Evolutionary conservation across 2,113 vertebrate genomes (phyloP).

Genomic region (Vombatus ursinus): DNA sequence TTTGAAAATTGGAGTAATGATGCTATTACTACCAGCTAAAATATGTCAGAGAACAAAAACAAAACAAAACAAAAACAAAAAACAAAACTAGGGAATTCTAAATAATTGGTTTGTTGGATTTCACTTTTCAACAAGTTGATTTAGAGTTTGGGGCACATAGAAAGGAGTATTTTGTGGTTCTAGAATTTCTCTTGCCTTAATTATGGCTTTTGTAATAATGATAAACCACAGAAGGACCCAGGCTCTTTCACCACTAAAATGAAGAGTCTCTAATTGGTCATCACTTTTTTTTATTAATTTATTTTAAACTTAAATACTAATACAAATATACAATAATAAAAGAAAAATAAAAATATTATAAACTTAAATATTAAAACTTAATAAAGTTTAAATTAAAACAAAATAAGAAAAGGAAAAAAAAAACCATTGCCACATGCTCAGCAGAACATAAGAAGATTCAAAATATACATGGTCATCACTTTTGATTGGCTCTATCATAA

Average conservation of each 20-base stretch:
- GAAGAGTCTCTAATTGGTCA: not conserved
- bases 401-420: no score
- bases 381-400: no score
- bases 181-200: not conserved
- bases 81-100: not conserved
- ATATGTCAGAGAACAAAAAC: not conserved
- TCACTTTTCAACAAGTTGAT: not conserved
- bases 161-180: not conserved
- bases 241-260: not conserved
- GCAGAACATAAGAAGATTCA: no score
- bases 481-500: not conserved
- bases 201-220: not conserved
- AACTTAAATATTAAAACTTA: no score
- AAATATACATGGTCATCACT: not conserved
- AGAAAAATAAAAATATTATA: no score
- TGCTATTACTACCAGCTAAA: constrained; percentile 12
- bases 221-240: not conserved
- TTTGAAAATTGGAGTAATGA: constrained; percentile 35
- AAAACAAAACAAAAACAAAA: not conserved
- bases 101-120: not conserved
- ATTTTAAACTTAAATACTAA: no score
- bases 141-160: not conserved
- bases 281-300: not conserved
- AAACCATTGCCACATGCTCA: no score
- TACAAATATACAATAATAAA: no score